Base-by-base conservation (phyloP, 2,797 vertebrate species). In the Propithecus deckenii region DNA sequence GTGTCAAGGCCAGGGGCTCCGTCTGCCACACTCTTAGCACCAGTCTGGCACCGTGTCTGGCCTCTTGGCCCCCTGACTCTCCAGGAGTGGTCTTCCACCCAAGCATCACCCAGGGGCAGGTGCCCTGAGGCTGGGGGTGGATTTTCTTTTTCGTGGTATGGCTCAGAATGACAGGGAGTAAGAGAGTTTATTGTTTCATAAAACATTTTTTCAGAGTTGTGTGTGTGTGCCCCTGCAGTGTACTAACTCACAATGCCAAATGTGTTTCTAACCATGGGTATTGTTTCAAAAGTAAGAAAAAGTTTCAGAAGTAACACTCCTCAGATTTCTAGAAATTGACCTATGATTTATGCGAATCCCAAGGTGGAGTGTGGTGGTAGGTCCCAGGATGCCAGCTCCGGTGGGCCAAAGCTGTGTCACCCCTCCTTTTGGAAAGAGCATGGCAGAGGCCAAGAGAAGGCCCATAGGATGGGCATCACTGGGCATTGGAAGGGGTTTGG, bases 161-260 rank as follows among this genome's bases (percentile, higher is more conserved):
- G 85, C 14, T 72, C 14, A 7, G 35, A 67, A 43, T 43, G 48
- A 25, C 17, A 48, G 88, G 13, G 57, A 65, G 15, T 46, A 41
- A 38, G 75, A 74, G 50, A 46, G 4, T 41, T 0, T 18, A 20
- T 28, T 43, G 48, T 86, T 85, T 43, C 43, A 11, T 12, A 48
- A 76, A 52, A 13, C 32, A 6, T 17, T 43, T 65, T 79, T 52
- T 46, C 79, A 17, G 80, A 63, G 90, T 17, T n/a, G 46, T 13
- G 0, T 11, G 0, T 1, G 18, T 15, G 6, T 28, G 55, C 22
- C 35, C 63, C 35, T 12, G 32, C 4, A 17, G 30, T 3, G 25
- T 23, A 43, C 52, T 50, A 5, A 74, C n/a, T 35, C 20, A 5
- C 2, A 23, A 55, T 17, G 23, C 46, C n/a, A 14, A 72, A 67